These are phyloP conservation scores for Morphnarchus princeps DNA, from an alignment of 2,113 vertebrate genomes.

Conservation along the genomic window DNA sequence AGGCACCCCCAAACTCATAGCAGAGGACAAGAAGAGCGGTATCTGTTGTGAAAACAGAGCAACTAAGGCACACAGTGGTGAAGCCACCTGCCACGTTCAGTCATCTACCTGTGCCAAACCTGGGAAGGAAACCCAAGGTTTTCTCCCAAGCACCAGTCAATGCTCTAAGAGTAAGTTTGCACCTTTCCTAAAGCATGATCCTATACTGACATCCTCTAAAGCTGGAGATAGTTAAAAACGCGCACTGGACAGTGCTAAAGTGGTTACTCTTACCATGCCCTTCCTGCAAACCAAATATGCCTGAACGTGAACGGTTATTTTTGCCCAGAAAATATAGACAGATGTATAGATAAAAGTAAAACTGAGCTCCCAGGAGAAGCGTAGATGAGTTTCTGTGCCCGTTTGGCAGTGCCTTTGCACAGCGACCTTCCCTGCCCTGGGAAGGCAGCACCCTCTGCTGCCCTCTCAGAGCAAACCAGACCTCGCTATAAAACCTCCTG, in stretches of 20 bases:
- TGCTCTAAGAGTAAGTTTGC: not conserved
- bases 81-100: not conserved
- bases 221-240: accelerated
- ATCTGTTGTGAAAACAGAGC: not conserved
- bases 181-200: not conserved
- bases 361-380: not conserved
- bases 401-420: not conserved
- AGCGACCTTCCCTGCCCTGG: not conserved
- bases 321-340: not conserved
- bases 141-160: not conserved
- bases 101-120: not conserved
- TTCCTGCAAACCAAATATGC: not conserved
- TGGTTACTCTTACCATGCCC: not conserved
- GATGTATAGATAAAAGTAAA: accelerated
- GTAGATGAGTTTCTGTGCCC: accelerated
- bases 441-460: constrained; percentile 35
- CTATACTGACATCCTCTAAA: accelerated
- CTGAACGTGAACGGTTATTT: accelerated
- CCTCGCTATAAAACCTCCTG: not conserved
- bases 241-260: accelerated
- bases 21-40: not conserved
- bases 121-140: not conserved
- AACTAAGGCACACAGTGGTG: not conserved
- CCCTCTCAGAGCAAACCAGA: not conserved
- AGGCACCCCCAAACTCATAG: not conserved